Percentiles rank a stretch among this genome's conserved stretches.
phyloP scores from a whole-genome alignment of 2,797 vertebrate genomes.

The Pipistrellus pygmaeus region DNA sequence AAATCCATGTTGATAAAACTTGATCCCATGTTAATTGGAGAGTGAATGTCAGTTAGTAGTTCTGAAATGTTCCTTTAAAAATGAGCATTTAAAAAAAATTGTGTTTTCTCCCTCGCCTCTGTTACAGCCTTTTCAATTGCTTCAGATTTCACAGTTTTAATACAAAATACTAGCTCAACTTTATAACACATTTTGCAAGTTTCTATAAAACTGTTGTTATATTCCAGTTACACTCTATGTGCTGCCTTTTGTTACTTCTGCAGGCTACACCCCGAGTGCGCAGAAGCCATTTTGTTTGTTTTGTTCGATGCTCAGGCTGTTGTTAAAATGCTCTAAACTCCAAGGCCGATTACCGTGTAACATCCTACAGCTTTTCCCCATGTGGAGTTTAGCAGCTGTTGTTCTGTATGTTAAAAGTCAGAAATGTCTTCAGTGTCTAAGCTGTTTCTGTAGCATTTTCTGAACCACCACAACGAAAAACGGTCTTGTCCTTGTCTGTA shows the following conservation, averaged over 20 bases:
- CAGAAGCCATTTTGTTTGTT: constrained; percentile 78
- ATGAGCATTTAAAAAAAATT: constrained; percentile 11
- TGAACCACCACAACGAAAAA: constrained; percentile 68
- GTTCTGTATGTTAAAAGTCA: constrained; percentile 62
- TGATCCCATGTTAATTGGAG: constrained; percentile 63
- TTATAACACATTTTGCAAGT: constrained; percentile 62
- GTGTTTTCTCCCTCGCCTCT: constrained; percentile 66
- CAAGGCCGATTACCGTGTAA: constrained; percentile 65
- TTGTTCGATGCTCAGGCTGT: constrained; percentile 71
- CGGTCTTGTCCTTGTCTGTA: constrained; percentile 81
- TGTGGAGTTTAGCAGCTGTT: constrained; percentile 72
- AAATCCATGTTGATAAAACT: constrained; percentile 64
- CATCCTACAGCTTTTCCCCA: constrained; percentile 55
- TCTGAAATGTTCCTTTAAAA: constrained; percentile 62
- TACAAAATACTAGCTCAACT: constrained; percentile 71
- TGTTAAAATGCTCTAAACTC: constrained; percentile 69
- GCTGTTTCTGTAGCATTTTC: constrained; percentile 80
- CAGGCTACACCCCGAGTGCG: constrained; percentile 57
- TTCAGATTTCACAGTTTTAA: constrained; percentile 70
- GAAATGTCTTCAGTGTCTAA: constrained; percentile 73
- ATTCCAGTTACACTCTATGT: background rate
- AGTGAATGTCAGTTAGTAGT: constrained; percentile 66
- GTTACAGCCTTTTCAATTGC: constrained; percentile 68
- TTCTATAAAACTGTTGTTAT: constrained; percentile 60
- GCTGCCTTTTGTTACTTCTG: constrained; percentile 54